Conservation (phyloP, 1,140 invertebrate species). For the Mya arenaria region DNA sequence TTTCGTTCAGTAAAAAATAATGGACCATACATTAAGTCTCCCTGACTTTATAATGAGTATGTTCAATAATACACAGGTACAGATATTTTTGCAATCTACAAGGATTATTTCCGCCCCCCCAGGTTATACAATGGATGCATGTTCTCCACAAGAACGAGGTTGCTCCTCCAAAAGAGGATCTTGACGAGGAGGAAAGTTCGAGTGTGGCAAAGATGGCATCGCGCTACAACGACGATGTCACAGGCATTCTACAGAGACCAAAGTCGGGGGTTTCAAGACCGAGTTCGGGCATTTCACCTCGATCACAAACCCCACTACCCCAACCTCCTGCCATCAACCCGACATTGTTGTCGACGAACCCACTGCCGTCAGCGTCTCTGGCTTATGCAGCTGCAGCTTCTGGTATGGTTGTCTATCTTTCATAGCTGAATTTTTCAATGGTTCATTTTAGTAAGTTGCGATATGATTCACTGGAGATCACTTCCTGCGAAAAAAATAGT, state of each 20-base stretch:
- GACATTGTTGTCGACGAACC: conserved; percentile 66
- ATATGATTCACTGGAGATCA: no score
- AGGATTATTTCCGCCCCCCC: conserved; percentile 21
- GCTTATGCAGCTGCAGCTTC: conserved; percentile 73
- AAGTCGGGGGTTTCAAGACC: conserved; percentile 63
- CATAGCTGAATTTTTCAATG: no score
- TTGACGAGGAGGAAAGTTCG: conserved; percentile 64
- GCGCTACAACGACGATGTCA: conserved; percentile 72
- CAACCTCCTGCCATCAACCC: conserved; percentile 72
- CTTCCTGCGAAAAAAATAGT: no score
- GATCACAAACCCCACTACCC: conserved; percentile 58
- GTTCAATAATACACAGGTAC: no score
- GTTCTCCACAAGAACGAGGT: conserved; percentile 72
- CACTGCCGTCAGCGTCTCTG: conserved; percentile 69
- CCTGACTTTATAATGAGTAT: no score
- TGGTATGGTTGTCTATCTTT: conserved; percentile 66
- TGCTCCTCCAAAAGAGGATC: conserved; percentile 60
- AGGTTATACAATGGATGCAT: conserved; percentile 78
- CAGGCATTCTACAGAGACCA: conserved; percentile 54
- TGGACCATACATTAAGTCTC: no score
- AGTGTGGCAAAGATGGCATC: conserved; percentile 69
- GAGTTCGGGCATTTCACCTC: conserved; percentile 62
- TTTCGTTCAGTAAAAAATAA: no score
- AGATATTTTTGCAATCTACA: no score
- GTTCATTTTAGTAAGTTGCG: no score